phyloP scores from a whole-genome alignment of 2,113 vertebrate species.

The Anseranas semipalmata region DNA sequence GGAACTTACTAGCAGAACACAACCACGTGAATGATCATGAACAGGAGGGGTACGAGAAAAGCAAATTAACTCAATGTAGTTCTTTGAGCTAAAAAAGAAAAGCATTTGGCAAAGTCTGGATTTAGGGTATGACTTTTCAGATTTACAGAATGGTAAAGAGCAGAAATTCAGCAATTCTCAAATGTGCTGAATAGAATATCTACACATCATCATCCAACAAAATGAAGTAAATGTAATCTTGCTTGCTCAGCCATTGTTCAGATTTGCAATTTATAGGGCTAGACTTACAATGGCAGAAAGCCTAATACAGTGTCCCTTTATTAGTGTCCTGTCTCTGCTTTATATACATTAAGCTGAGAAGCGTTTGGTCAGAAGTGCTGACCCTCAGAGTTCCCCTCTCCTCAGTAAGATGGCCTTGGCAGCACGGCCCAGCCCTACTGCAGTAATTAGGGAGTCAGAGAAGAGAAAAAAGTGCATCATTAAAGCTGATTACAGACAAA shows the following conservation, averaged over 20 bases:
- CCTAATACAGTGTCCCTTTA: not conserved
- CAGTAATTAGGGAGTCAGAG: not conserved
- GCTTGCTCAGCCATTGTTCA: not conserved
- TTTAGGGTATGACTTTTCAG: slow-evolving; percentile 25
- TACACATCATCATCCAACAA: not conserved
- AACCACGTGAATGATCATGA: not conserved
- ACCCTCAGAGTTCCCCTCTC: not conserved
- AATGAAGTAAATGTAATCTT: not conserved
- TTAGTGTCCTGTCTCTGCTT: not conserved
- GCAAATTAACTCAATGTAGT: slow-evolving; percentile 22
- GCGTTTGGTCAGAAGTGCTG: not conserved
- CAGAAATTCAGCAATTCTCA: slow-evolving; percentile 16
- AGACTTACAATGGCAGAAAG: not conserved
- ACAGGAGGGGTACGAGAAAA: not conserved
- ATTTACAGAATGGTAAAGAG: not conserved
- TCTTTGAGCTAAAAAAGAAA: slow-evolving; percentile 28
- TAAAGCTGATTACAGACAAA: not conserved
- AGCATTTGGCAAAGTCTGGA: slow-evolving; percentile 4
- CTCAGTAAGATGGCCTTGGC: not conserved
- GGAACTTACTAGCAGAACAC: slow-evolving; percentile 5
- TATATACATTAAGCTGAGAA: not conserved
- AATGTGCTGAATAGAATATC: not conserved
- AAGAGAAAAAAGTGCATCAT: not conserved
- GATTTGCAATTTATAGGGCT: not conserved
- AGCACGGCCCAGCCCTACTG: not conserved